Base-by-base conservation (phyloP, 2,888 invertebrate species). In the Scaptomyza caliginosa region DNA sequence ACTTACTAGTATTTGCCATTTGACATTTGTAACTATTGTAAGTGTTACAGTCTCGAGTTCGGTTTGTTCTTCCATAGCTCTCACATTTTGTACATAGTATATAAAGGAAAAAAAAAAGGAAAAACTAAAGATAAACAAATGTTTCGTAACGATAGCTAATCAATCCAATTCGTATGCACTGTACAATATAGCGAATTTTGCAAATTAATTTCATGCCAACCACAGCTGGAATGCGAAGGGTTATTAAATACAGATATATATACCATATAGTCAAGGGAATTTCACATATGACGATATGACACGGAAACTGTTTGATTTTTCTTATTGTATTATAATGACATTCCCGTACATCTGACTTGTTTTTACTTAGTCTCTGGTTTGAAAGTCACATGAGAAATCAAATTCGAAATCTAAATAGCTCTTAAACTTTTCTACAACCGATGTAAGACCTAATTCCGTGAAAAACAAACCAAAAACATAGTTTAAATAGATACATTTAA, bases 361-460 rank as follows among this genome's bases (percentile, higher is more conserved):
- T 58, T 67, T 58, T 55, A 64, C 34, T 50, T 64, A 62, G 62
- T 74, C 63, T 77, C 63, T 77, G 71, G 65, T 63, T 71, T 52
- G 67, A 70, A 76, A 63, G 84, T 80, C 81, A 75, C 73, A 79
- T 75, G 71, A 68, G 74, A 67, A 74, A 74, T 67, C 55, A 40
- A 77, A 74, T 67, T 68, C 55, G 43, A 77, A 74, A 67, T 68
- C 52, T 56, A 54, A 65, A 65, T 68, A 79, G 69, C 58, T 73
- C 52, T 54, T 57, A 55, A 57, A 68, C 72, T 62, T 74, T 62
- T 72, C 63, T 66, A 72, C 67, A 69, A 76, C 71, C 43, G 32
- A 48, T 38, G 63, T 63, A 55, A 65, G 72, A 66, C 60, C 60
- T 67, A 43, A 64, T 28, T 46, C 43, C 19, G 19, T 52, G 48